phyloP scores from a whole-genome alignment of 2,113 vertebrate genomes.

The Neopipo cinnamomea region DNA sequence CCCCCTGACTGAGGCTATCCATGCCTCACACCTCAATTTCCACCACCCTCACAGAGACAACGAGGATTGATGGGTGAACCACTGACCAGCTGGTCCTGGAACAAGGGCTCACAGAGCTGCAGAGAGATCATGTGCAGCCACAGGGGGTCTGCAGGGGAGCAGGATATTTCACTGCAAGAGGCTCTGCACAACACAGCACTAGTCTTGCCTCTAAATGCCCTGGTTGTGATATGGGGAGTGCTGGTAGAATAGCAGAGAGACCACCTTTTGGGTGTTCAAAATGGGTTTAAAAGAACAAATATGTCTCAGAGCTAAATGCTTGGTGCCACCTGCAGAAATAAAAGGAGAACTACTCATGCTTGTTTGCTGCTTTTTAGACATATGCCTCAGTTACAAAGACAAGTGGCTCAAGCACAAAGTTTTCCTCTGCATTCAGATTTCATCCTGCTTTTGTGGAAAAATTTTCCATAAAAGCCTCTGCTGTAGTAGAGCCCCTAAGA shows the following conservation, averaged over 20 bases:
- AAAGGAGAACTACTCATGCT: not conserved
- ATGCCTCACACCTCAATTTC: not conserved
- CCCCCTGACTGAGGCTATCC: not conserved
- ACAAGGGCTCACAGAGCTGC: not conserved
- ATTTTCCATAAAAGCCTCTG: not conserved
- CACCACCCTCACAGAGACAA: not conserved
- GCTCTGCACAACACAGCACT: not conserved
- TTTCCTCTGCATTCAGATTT: not conserved
- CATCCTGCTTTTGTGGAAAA: not conserved
- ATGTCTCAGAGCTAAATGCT: not conserved
- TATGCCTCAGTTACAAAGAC: not conserved
- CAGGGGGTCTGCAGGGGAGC: not conserved
- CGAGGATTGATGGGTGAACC: not conserved
- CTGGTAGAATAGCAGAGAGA: not conserved
- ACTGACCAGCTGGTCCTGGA: not conserved
- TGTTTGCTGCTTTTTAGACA: not conserved
- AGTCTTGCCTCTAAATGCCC: not conserved
- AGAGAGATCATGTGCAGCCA: not conserved
- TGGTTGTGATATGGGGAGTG: not conserved
- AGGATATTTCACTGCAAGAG: not conserved
- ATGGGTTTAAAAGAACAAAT: not conserved
- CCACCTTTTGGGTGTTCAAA: not conserved
- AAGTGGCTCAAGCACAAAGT: not conserved
- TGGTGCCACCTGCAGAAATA: constrained; percentile 51
- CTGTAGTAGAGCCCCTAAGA: not conserved